These are phyloP conservation scores for Meleagris gallopavo DNA, from an alignment of 2,113 vertebrate genomes.

Conservation along the genomic window DNA sequence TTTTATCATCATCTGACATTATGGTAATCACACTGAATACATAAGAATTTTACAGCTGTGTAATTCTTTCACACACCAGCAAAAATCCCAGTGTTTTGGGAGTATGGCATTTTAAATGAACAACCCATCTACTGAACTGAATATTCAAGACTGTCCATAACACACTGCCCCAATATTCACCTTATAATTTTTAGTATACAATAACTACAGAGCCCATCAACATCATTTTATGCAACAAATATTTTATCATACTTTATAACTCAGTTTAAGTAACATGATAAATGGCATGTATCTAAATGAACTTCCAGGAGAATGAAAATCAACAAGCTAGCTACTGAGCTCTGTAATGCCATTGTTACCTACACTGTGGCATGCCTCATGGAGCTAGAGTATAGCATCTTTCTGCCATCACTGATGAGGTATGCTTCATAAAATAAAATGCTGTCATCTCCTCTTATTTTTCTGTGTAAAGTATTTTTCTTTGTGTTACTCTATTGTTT, in stretches of 20 bases:
- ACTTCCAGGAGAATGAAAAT: conserved; percentile 12
- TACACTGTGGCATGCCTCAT: conserved; percentile 48
- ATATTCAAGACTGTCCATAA: background rate
- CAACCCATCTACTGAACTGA: background rate
- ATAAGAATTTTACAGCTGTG: background rate
- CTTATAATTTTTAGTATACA: background rate
- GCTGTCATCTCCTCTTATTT: conserved; percentile 64
- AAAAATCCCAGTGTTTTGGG: background rate
- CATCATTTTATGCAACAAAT: background rate
- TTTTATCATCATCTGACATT: background rate
- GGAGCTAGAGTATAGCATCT: conserved; percentile 58
- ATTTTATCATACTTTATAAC: background rate
- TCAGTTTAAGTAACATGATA: background rate
- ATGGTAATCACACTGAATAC: background rate
- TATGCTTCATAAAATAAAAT: conserved; percentile 57
- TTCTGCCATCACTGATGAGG: conserved; percentile 53
- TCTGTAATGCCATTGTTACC: background rate
- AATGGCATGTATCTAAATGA: background rate
- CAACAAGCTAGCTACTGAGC: conserved; percentile 31
- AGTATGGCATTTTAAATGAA: background rate
- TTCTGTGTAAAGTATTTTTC: conserved; percentile 53
- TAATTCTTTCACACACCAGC: background rate
- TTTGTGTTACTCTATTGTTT: conserved; percentile 51
- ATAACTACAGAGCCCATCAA: background rate
- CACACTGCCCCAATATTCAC: background rate